These are phyloP conservation scores for Spisula solida DNA, from an alignment of 2,888 invertebrate genomes.

Conservation along the genomic window DNA sequence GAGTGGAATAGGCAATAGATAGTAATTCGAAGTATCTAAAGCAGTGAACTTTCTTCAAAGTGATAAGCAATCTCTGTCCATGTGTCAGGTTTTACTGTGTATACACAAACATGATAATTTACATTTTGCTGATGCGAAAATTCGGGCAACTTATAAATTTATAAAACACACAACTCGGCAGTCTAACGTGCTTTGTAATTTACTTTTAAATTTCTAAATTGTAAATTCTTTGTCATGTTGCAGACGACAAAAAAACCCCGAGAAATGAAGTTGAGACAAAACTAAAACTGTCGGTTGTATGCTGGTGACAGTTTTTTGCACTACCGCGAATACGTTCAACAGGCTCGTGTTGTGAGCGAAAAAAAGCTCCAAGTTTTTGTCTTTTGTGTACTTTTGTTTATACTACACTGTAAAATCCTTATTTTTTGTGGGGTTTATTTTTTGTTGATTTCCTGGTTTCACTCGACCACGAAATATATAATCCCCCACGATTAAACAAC, in stretches of 20 bases:
- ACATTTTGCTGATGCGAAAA: too few species aligned
- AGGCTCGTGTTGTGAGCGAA: slow-evolving; percentile 2
- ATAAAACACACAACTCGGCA: background rate
- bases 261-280: background rate
- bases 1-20: too few species aligned
- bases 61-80: too few species aligned
- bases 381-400: background rate
- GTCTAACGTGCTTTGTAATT: background rate
- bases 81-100: too few species aligned
- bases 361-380: background rate
- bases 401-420: background rate
- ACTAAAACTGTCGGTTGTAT: background rate
- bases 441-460: background rate
- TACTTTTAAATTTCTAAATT: background rate
- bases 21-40: too few species aligned
- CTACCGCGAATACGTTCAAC: background rate
- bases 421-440: background rate
- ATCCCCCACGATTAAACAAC: background rate
- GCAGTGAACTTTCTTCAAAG: too few species aligned
- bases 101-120: too few species aligned
- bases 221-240: background rate
- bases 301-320: background rate
- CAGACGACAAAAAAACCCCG: background rate
- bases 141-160: background rate
- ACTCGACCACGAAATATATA: background rate